Percentiles rank a stretch among this genome's conserved stretches.
Evolutionary conservation across 2,888 invertebrate species (phyloP).

Genomic region (Petrophora chlorosata): DNA sequence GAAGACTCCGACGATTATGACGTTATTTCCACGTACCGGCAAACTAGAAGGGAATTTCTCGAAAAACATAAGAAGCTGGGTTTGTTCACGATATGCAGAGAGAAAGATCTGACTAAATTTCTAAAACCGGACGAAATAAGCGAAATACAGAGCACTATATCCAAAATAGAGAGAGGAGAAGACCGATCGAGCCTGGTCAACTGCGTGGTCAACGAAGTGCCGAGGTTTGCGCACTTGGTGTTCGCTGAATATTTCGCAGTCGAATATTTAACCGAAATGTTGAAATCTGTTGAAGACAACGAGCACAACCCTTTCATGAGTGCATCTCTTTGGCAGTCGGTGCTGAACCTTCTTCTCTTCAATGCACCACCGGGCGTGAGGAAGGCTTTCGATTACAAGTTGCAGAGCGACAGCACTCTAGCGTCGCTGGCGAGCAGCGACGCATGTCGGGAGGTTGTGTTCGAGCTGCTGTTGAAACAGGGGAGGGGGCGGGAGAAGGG

Average conservation of each 20-base stretch:
- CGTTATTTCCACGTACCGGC: conserved; percentile 18
- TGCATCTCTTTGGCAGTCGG: conserved; percentile 39
- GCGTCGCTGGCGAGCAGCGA: conserved; percentile 30
- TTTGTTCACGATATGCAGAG: conserved; percentile 45
- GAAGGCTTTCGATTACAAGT: conserved; percentile 47
- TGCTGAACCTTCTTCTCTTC: conserved; percentile 44
- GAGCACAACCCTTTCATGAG: conserved; percentile 12
- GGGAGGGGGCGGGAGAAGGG: conserved; percentile 9
- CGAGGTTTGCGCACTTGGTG: conserved; percentile 45
- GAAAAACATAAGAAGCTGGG: conserved; percentile 48
- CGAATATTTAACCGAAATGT: conserved; percentile 38
- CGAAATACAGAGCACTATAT: conserved; percentile 40
- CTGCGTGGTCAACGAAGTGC: conserved; percentile 43
- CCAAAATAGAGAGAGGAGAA: conserved; percentile 41
- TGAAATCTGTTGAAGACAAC: conserved; percentile 24
- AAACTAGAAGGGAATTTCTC: conserved; percentile 33
- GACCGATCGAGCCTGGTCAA: conserved; percentile 40
- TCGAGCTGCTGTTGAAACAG: conserved; percentile 45
- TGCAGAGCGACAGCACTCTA: conserved; percentile 43
- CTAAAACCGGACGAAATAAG: conserved; percentile 41
- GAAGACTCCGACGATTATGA: conserved; percentile 25
- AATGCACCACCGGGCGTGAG: conserved; percentile 39
- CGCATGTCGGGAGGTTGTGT: conserved; percentile 38
- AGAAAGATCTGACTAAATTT: conserved; percentile 41
- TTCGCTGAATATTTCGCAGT: conserved; percentile 50